Conservation (phyloP, 2,113 vertebrate species). For the Notothenia coriiceps region DNA sequence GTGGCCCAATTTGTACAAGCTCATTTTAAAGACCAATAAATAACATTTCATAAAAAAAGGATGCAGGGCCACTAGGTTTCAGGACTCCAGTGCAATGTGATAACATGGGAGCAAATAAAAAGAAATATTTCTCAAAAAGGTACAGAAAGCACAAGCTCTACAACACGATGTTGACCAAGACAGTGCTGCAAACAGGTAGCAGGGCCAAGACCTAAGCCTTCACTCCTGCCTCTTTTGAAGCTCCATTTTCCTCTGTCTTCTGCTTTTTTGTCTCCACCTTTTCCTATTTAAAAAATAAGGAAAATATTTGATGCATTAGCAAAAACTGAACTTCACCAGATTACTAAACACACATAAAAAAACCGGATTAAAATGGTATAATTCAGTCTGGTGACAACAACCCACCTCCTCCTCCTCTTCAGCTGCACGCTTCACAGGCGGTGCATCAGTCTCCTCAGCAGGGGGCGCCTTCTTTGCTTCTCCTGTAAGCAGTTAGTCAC, state of each 20-base stretch:
- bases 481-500: slow-evolving; percentile 55
- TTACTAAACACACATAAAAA: slow-evolving; percentile 3
- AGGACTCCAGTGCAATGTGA: slow-evolving; percentile 87
- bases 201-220: slow-evolving; percentile 77
- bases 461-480: slow-evolving; percentile 79
- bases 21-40: slow-evolving; percentile 89
- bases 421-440: slow-evolving; percentile 86
- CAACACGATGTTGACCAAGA: slow-evolving; percentile 83
- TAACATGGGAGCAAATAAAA: slow-evolving; percentile 79
- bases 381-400: slow-evolving; percentile 35
- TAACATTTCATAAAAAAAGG: slow-evolving; percentile 87
- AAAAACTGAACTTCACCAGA: neutral
- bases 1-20: slow-evolving; percentile 80
- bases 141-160: slow-evolving; percentile 89
- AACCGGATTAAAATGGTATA: neutral
- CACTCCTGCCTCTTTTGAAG: slow-evolving; percentile 86
- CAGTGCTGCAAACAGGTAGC: slow-evolving; percentile 74
- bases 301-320: slow-evolving; percentile 1
- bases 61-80: slow-evolving; percentile 83
- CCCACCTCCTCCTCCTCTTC: slow-evolving; percentile 87
- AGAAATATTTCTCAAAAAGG: slow-evolving; percentile 73
- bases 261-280: slow-evolving; percentile 87
- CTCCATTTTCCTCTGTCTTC: slow-evolving; percentile 88
- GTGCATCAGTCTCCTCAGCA: slow-evolving; percentile 81
- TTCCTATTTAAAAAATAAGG: slow-evolving; percentile 69